Evolutionary conservation across 1,140 invertebrate species (phyloP), one percentile per base, ranked within the genome.

Genomic region (Bombus consobrinus): DNA sequence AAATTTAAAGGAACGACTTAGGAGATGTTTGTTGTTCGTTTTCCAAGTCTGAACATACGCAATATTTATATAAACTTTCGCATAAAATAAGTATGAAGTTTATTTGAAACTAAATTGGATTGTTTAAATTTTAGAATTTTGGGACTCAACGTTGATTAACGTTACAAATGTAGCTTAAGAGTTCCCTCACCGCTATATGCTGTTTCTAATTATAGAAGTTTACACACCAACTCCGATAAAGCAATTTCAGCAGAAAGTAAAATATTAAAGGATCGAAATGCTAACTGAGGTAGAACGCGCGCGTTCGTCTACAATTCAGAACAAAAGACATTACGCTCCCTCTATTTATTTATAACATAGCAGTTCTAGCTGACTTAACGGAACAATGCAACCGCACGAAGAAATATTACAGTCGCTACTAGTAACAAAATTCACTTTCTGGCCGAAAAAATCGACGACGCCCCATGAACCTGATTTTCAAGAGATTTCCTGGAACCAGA

Each of bases 1-100:
- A 69, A 18, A 62, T 77, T 78, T 87, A 72, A 78, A 85, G 81
- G 80, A 74, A 84, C n/a, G 41, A 39, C 37, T n/a, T 37, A 59
- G 25, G 59, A 9, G 25, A 13, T 79, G 32, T 25, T 34, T 41
- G 0, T 25, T 28, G 18, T 53, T 53, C 6, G 5, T 53, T n/a
- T 12, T n/a, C 59, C 10, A n/a, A 62, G 28, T 13, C 10, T 62
- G n/a, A 59, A 59, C 25, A 59, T 62, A 28, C 28, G 59, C 28
- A 28, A 12, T 62, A 75, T 18, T 32, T 2, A 32, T 32, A 66
- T 66, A n/a, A 6, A n/a, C n/a, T 32, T 32, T 18, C 13, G 10
- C 2, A 13, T 15, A 18, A 18, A 66, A 32, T 15, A 66, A 34
- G 18, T 5, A 66, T 2, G 10, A n/a, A 32, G 12, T 34, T 66